Evolutionary conservation across 2,888 invertebrate species (phyloP), one percentile per base, ranked within the genome.

Genomic region (Pandemis heparana): DNA sequence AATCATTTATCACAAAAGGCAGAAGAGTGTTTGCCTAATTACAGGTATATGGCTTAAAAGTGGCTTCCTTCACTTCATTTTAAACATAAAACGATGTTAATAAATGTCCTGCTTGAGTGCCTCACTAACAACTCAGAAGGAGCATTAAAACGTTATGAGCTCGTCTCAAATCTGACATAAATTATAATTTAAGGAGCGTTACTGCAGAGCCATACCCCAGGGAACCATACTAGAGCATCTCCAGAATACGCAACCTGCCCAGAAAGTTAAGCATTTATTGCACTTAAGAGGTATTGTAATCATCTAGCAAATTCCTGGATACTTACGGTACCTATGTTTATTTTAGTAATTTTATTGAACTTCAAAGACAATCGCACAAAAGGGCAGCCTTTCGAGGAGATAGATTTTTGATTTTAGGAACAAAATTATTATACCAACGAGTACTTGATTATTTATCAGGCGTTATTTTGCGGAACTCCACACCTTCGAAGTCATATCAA

Each of bases 121-220:
- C 51, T 12, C 14, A 67, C 48, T 51, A 23, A 32, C 46, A 23
- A 32, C 46, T 39, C 59, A 16, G 56, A 60, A 14, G 10, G 39
- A 6, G 63, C 69, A 69, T 73, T 69, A 73, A 69, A 73, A 60
- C 59, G 59, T 59, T 69, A 64, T 60, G 64, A 64, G 63, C 48
- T 64, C 68, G 56, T 73, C 63, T 73, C 59, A 69, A 73, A 73
- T 73, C 73, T 60, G 69, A 39, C 73, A 69, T 64, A 69, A 69
- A 73, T 69, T 73, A 69, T 69, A 60, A 73, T 51, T 73, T 73
- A 60, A 69, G 59, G 32, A 64, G 60, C 41, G 48, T n/a, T 63
- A 14, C 62, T 73, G 18, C 23, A 6, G 38, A 12, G 41, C 23
- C 5, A 38, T 63, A 32, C 73, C 64, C 69, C 10, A 6, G 73